Percentiles rank a stretch among this genome's conserved stretches.
Evolutionary conservation across 1,140 invertebrate genomes (phyloP).

Genomic region (Macrosteles quadrilineatus): DNA sequence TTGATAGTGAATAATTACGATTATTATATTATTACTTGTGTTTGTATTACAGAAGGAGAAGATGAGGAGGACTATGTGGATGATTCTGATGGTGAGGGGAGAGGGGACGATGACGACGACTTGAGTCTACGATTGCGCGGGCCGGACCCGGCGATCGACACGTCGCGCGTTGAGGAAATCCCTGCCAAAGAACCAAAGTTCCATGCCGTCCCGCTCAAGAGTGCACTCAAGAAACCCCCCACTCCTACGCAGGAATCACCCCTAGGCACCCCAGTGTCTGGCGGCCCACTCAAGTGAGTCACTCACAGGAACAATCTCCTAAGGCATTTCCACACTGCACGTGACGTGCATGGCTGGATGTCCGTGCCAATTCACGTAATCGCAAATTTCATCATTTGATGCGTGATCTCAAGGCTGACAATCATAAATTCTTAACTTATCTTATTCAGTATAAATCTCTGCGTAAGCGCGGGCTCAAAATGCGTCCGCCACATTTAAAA

Average conservation of each 20-base stretch:
- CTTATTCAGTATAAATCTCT: no score
- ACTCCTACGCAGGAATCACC: constrained; percentile 77
- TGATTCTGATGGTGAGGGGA: constrained; percentile 57
- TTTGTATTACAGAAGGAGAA: background rate
- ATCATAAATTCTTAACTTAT: no score
- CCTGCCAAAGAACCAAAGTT: constrained; percentile 84
- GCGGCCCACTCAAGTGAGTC: constrained; percentile 63
- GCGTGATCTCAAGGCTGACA: no score
- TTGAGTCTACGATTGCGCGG: constrained; percentile 52
- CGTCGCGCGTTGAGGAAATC: constrained; percentile 82
- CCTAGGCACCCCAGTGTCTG: constrained; percentile 49
- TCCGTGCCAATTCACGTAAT: no score
- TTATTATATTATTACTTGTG: no score
- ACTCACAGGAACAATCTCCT: background rate
- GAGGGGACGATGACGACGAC: constrained; percentile 52
- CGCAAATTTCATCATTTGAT: no score
- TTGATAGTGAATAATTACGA: no score
- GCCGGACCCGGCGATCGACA: constrained; percentile 70
- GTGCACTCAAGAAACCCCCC: constrained; percentile 81
- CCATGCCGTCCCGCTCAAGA: constrained; percentile 87
- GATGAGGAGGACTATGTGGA: constrained; percentile 63
- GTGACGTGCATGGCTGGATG: no score
- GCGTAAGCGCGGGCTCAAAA: no score
- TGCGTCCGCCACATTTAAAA: no score
- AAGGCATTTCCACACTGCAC: background rate